Base-by-base conservation (phyloP, 2,888 invertebrate species). In the Pristionchus exspectatus region DNA sequence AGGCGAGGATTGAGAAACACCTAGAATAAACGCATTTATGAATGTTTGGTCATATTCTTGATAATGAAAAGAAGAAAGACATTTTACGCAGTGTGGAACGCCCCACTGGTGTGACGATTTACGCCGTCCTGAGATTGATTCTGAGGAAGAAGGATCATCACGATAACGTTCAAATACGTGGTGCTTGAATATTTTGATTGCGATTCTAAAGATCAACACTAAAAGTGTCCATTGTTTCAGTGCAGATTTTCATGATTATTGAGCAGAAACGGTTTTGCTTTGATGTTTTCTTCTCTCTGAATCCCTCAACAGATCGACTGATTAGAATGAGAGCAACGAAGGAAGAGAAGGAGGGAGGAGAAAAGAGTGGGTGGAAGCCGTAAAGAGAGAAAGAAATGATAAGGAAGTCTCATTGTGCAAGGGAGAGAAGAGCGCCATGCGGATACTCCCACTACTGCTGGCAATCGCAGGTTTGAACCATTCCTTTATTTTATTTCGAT, bases 371-470 rank as follows among this genome's bases (percentile, higher is more conserved):
- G 56, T 27, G 59, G 84, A 59, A 85, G 59, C 33, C 33, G 84
- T 85, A 85, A 59, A 85, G 84, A 33, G 84, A 59, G 38, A 54
- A 50, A 30, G 84, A 33, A 30, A n/a, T 59, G 84, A 85, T 56
- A 85, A 59, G 59, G 24, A 30, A 59, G 33, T 56, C 56, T 59
- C 59, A 85, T 59, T 59, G 84, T 85, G 84, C 44, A 44, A 69
- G 30, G 16, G 81, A 38, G 81, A 54, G 81, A 33, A 30, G 30
- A 30, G 30, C 30, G 38, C 74, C 33, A 81, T 81, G 81, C 81
- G 81, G 81, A 81, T 81, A n/a, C 81, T 81, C 81, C 44, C 81
- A 54, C 50, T 54, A 16, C 44, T 81, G 27, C 50, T 81, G n/a
- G 14, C n/a, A 12, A n/a, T 81, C n/a, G 81, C 81, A 81, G 81